phyloP scores from a whole-genome alignment of 1,140 invertebrate species.

The Drosophila teissieri region DNA sequence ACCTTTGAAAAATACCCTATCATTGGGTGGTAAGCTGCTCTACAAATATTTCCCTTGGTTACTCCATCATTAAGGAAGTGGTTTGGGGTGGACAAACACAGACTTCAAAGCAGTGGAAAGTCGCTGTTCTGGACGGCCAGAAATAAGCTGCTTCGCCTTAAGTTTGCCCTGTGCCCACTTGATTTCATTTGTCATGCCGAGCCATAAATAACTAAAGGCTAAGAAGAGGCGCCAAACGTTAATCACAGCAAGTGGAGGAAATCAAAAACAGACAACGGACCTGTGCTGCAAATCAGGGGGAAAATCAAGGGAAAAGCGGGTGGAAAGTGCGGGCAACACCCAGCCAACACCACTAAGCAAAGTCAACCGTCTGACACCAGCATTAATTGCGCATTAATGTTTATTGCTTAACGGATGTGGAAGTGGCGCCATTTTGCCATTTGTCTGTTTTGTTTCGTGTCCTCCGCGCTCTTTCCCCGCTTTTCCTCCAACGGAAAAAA shows the following conservation, averaged over 20 bases:
- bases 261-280: conserved; percentile 67
- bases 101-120: conserved; percentile 28
- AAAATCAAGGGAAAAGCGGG: neutral
- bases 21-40: neutral
- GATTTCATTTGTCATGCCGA: conserved; percentile 43
- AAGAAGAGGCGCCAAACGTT: conserved; percentile 57
- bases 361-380: conserved; percentile 60
- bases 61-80: conserved; percentile 16
- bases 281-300: neutral
- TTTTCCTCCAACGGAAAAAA: neutral
- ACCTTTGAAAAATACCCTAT: neutral
- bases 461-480: neutral
- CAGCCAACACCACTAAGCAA: conserved; percentile 19
- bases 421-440: conserved; percentile 77
- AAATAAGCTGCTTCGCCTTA: conserved; percentile 40
- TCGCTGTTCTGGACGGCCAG: neutral
- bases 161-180: conserved; percentile 26
- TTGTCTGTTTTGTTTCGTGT: conserved; percentile 34
- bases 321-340: conserved; percentile 2
- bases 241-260: conserved; percentile 68
- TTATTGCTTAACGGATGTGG: conserved; percentile 77
- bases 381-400: conserved; percentile 82
- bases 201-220: conserved; percentile 66
- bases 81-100: conserved; percentile 21
- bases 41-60: conserved; percentile 9